Evolutionary conservation across 2,888 invertebrate species (phyloP).

Genomic region (Selenia dentaria): DNA sequence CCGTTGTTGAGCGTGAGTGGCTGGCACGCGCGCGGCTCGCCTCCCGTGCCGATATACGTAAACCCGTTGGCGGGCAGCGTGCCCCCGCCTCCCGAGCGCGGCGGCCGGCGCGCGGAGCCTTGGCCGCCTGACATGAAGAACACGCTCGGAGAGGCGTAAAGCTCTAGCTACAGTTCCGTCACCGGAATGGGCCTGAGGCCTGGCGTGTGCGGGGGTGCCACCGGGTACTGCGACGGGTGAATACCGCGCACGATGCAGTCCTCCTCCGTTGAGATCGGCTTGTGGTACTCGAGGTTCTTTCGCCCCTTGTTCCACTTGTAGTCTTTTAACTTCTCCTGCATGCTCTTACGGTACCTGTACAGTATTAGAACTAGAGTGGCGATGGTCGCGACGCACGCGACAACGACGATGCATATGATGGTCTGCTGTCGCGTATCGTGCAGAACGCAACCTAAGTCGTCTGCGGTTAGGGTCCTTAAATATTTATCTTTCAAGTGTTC

Average conservation of each 20-base stretch:
- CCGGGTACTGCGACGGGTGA: slow-evolving; percentile 81
- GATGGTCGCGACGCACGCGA: slow-evolving; percentile 89
- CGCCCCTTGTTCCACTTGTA: slow-evolving; percentile 92
- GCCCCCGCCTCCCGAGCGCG: slow-evolving; percentile 83
- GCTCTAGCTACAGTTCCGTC: slow-evolving; percentile 98
- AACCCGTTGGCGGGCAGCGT: slow-evolving; percentile 90
- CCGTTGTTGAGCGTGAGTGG: slow-evolving; percentile 81
- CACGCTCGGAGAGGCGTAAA: slow-evolving; percentile 94
- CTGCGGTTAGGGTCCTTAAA: slow-evolving; percentile 87
- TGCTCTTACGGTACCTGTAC: slow-evolving; percentile 91
- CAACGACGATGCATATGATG: slow-evolving; percentile 90
- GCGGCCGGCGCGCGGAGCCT: slow-evolving; percentile 78
- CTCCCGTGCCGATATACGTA: slow-evolving; percentile 87
- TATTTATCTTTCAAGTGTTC: slow-evolving; percentile 88
- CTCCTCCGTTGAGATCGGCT: slow-evolving; percentile 93
- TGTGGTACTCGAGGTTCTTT: slow-evolving; percentile 95
- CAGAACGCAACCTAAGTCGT: slow-evolving; percentile 92
- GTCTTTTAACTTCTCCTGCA: slow-evolving; percentile 92
- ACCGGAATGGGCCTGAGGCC: slow-evolving; percentile 90
- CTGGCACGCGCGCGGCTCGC: slow-evolving; percentile 84
- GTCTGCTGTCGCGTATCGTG: slow-evolving; percentile 92
- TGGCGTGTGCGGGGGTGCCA: slow-evolving; percentile 77
- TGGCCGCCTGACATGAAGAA: slow-evolving; percentile 89
- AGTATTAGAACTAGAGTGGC: slow-evolving; percentile 89
- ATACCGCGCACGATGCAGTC: slow-evolving; percentile 91